phyloP scores from a whole-genome alignment of 1,140 invertebrate genomes.

The Olivierus martensii region DNA sequence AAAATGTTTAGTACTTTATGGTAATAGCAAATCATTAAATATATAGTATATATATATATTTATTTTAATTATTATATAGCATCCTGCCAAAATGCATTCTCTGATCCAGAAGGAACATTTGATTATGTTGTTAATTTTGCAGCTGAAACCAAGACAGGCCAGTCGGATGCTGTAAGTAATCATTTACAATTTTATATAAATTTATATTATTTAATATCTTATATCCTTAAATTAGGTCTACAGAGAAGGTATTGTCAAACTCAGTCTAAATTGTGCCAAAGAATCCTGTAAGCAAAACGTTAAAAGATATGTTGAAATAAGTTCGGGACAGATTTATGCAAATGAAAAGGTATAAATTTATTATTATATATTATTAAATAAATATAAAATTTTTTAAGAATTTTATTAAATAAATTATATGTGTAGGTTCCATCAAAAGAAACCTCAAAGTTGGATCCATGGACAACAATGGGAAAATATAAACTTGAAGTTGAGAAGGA shows the following conservation, averaged over 20 bases:
- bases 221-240: constrained; percentile 47
- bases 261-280: constrained; percentile 66
- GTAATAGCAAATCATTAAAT: too few species aligned
- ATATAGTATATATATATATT: too few species aligned
- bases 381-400: too few species aligned
- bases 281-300: constrained; percentile 50
- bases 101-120: constrained; percentile 42
- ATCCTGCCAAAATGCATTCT: constrained; percentile 47
- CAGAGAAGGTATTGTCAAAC: constrained; percentile 69
- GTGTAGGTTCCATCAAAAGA: constrained; percentile 54
- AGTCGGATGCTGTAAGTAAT: constrained; percentile 50
- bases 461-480: constrained; percentile 66
- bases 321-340: constrained; percentile 61
- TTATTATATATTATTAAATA: background rate
- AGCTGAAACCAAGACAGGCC: constrained; percentile 72
- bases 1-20: too few species aligned
- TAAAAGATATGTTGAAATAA: constrained; percentile 64
- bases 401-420: background rate
- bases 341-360: constrained; percentile 51
- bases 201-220: background rate
- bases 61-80: too few species aligned
- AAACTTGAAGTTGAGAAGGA: constrained; percentile 71
- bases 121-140: constrained; percentile 77
- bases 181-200: background rate
- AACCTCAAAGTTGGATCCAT: constrained; percentile 55